Conservation (phyloP, 2,888 invertebrate species). For the Camponotus fellah region DNA sequence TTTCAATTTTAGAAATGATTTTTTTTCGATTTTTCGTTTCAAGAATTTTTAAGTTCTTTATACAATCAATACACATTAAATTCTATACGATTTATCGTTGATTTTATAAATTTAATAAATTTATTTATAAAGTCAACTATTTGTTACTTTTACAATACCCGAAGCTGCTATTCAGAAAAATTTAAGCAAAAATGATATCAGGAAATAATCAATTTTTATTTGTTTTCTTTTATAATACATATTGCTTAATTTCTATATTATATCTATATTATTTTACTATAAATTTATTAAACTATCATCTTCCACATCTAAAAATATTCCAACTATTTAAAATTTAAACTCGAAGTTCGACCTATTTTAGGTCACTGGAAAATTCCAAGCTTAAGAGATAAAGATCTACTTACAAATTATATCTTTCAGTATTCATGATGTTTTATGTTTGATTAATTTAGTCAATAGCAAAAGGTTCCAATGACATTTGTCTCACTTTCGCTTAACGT, state of each 20-base stretch:
- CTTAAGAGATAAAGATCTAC: not conserved
- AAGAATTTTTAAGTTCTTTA: not conserved
- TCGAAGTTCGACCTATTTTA: not conserved
- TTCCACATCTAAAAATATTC: not conserved
- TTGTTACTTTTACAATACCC: not conserved
- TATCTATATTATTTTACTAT: not conserved
- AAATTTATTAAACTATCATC: slow-evolving; percentile 6
- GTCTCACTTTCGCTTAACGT: not conserved
- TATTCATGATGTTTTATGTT: slow-evolving; percentile 5
- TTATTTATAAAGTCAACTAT: not conserved
- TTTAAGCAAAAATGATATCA: not conserved
- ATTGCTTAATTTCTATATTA: not conserved
- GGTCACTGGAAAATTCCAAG: not conserved
- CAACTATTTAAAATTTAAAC: slow-evolving; percentile 16
- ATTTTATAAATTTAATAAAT: not conserved
- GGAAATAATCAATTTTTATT: not conserved
- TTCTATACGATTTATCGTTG: not conserved
- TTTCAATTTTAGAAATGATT: not conserved
- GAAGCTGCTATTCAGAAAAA: not conserved
- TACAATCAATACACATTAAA: not conserved
- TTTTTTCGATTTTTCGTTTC: not conserved
- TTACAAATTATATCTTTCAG: not conserved
- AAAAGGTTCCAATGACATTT: slow-evolving; percentile 31
- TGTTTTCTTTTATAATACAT: not conserved
- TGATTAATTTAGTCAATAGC: slow-evolving; percentile 8